A percentile compares a stretch with the other conserved stretches of the same genome.
Evolutionary conservation across 2,797 vertebrate genomes (phyloP).

Genomic region (Prionace glauca): DNA sequence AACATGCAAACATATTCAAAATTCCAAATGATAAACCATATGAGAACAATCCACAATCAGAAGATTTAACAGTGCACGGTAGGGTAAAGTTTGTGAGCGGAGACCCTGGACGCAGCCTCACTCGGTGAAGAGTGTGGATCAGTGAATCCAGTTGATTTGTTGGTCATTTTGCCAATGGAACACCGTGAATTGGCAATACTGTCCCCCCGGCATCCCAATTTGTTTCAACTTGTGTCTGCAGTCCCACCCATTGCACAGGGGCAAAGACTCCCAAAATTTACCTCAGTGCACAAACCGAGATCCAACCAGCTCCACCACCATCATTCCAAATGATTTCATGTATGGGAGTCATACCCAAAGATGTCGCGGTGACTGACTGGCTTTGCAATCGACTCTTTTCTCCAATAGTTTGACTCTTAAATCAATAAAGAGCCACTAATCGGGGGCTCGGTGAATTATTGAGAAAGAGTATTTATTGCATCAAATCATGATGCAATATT

Average conservation of each 20-base stretch:
- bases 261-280: background rate
- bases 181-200: no score
- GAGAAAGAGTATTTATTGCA: background rate
- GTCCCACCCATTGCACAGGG: background rate
- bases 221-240: no score
- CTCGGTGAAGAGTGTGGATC: background rate
- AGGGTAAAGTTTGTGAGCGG: background rate
- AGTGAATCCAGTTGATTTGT: background rate
- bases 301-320: background rate
- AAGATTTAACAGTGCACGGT: background rate
- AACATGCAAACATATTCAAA: background rate
- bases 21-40: background rate
- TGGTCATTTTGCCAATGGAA: background rate
- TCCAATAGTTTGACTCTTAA: no score
- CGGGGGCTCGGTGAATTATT: background rate
- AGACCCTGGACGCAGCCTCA: background rate
- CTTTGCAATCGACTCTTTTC: background rate
- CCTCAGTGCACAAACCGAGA: background rate
- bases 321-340: constrained; percentile 25
- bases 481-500: no score
- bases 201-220: background rate
- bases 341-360: constrained; percentile 33
- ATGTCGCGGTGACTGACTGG: constrained; percentile 9
- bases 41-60: background rate
- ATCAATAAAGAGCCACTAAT: background rate